A percentile compares a stretch with the other conserved stretches of the same genome.
Evolutionary conservation across 2,113 vertebrate species (phyloP).

Genomic region (Coptodon rendalli): DNA sequence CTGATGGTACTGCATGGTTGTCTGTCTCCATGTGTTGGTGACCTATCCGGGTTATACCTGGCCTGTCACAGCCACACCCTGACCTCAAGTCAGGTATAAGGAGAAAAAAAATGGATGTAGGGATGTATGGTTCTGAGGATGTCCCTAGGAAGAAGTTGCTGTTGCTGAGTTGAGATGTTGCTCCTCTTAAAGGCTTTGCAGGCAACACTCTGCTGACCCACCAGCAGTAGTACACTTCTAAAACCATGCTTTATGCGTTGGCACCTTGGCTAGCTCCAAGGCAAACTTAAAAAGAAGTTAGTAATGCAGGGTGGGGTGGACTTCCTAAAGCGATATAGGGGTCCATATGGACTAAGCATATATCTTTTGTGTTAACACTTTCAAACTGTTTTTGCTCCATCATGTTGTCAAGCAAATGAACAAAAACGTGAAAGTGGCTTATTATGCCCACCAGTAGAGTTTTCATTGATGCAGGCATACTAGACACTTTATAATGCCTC

Average conservation of each 20-base stretch:
- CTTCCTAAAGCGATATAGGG: background rate
- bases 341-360: too few relatives aligned
- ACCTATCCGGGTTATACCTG: background rate
- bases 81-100: rapidly evolving
- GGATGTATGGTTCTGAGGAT: background rate
- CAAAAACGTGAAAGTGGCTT: background rate
- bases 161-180: background rate
- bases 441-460: background rate
- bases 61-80: background rate
- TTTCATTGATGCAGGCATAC: background rate
- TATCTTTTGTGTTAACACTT: background rate
- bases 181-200: background rate
- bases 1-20: background rate
- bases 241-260: background rate
- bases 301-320: background rate
- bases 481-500: background rate
- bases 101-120: background rate
- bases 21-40: background rate
- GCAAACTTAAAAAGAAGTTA: background rate
- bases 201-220: background rate
- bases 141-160: background rate
- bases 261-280: background rate
- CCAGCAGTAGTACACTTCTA: background rate
- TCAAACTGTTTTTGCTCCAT: background rate
- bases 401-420: background rate